Evolutionary conservation across 2,113 vertebrate species (phyloP).

Genomic region (Sturnus vulgaris): DNA sequence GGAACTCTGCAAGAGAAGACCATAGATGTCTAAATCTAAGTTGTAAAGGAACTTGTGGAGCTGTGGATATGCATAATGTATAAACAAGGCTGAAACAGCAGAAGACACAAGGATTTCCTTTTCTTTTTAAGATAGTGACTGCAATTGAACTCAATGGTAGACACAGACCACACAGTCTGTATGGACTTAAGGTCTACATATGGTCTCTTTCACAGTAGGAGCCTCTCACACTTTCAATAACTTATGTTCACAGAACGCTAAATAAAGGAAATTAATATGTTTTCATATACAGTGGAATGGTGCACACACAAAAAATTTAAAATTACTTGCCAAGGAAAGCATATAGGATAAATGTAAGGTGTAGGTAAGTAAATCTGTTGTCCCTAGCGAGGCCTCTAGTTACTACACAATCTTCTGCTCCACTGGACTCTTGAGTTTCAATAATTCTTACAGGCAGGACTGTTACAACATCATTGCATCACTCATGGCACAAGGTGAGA

Average conservation of each 20-base stretch:
- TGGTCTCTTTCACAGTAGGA: background rate
- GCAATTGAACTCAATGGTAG: background rate
- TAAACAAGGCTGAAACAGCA: background rate
- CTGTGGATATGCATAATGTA: background rate
- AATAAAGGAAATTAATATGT: background rate
- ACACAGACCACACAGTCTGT: background rate
- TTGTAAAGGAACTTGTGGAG: background rate
- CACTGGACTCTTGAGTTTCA: background rate
- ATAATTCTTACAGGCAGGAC: background rate
- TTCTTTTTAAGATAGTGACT: background rate
- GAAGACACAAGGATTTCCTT: background rate
- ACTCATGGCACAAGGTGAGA: background rate
- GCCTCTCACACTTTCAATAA: background rate
- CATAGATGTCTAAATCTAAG: background rate
- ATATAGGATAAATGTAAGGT: background rate
- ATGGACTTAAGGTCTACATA: background rate
- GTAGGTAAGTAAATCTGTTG: background rate
- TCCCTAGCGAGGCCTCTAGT: background rate
- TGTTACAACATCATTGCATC: background rate
- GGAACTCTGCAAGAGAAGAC: background rate
- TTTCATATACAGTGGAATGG: background rate
- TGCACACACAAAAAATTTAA: background rate
- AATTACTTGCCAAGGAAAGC: background rate
- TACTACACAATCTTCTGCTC: background rate
- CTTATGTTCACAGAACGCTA: background rate